These are phyloP conservation scores for Phaethornis superciliosus DNA, from an alignment of 2,113 vertebrate species.

Conservation along the genomic window DNA sequence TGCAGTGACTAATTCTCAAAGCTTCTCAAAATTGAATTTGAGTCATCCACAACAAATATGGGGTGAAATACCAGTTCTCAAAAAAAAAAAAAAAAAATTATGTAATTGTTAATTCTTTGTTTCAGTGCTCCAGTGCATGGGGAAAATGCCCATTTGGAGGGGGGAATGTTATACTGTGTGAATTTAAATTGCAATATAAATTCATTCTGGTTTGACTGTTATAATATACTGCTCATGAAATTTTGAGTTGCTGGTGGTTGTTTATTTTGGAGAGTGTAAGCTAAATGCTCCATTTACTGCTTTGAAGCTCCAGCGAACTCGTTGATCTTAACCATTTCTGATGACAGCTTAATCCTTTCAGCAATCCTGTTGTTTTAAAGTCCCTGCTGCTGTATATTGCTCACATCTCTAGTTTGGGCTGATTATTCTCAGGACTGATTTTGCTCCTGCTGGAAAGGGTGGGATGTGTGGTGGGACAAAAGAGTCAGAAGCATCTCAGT, in stretches of 20 bases:
- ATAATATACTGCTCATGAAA: background rate
- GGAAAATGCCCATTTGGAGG: background rate
- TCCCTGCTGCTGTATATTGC: background rate
- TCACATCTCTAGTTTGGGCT: background rate
- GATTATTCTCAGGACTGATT: background rate
- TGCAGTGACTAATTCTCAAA: background rate
- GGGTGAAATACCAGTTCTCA: background rate
- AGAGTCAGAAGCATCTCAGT: background rate
- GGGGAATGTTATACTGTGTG: background rate
- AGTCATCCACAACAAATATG: background rate
- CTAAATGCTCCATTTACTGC: background rate
- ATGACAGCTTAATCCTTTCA: background rate
- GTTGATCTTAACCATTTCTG: background rate
- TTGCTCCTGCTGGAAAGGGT: background rate
- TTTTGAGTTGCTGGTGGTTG: background rate
- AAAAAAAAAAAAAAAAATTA: background rate
- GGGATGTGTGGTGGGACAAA: background rate
- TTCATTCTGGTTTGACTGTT: background rate
- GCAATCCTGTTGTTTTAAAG: background rate
- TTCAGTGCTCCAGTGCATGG: background rate
- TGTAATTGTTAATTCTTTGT: background rate
- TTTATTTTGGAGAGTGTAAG: background rate
- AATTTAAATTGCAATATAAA: background rate
- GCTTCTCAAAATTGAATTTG: background rate
- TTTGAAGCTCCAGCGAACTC: background rate